Base-by-base conservation (phyloP, 2,888 invertebrate genomes). In the Drosophila mercatorum region DNA sequence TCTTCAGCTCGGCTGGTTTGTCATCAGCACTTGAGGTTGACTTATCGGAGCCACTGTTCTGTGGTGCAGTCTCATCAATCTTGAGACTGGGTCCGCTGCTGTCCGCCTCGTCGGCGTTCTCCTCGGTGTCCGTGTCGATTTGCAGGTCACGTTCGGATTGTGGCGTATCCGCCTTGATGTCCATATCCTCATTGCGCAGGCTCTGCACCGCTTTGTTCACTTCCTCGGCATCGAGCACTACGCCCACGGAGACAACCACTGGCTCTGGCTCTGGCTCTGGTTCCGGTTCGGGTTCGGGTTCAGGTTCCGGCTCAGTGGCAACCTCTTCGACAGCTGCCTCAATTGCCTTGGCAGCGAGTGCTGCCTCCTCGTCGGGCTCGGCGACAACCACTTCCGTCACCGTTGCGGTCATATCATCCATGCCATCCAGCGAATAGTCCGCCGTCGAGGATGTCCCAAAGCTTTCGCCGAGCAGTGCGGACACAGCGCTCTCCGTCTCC, bases 401-500 rank as follows among this genome's bases (percentile, higher is more conserved):
- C 6, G 83, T 77, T 2, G 87, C 83, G 8, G 74, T 65, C 75
- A 91, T 80, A 38, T 91, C 88, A 57, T 91, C 87, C 61, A 91
- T 83, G 51, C 88, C 88, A 41, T 92, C 92, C 31, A 92, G 81
- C 0, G 92, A 91, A 91, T 95, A 95, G 80, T 94, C 94, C 64
- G 94, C 94, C 17, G 87, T 89, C 1, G 91, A 91, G 0, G 94
- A 93, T 10, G 95, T 95, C 2, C 96, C 96, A 89, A 97, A 97
- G 80, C 97, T 97, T 92, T 97, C 97, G 34, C 97, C 97, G 62
- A 98, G 93, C 36, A 98, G 93, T 1, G 97, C 97, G 10, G 97
- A 97, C 0, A 98, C 97, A 0, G 98, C 98, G 92, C 97, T 97
- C 92, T 97, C 97, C 0, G 97, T 98, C 93, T 98, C 97, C 93